Evolutionary conservation across 2,113 vertebrate genomes (phyloP), one percentile per base, ranked within the genome.

Genomic region (Campylomormyrus tamandua): DNA sequence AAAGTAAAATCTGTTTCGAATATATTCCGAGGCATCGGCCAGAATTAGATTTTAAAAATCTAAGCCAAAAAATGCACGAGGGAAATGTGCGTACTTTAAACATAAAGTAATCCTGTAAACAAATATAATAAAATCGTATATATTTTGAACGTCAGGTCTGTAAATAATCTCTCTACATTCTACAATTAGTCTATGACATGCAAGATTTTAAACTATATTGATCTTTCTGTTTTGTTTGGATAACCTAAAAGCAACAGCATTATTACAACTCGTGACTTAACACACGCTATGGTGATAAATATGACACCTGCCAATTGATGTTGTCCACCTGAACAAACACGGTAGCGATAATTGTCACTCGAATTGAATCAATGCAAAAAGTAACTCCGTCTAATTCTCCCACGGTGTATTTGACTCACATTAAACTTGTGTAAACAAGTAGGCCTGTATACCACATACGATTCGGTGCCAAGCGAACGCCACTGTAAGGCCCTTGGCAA

Each of bases 291-390:
- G 56, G 62, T 77, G 62, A 74, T 74, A 31, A 50, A 66, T 66
- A 62, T 48, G 31, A 77, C 27, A 21, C 45, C 21, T 62, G 87
- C 39, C 35, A 66, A 77, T 89, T 49, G 88, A 31, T 15, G 39
- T 77, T 74, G 83, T 50, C 91, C 92, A 92, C 83, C 91, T 90
- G 92, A 92, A 91, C 93, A 94, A 89, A 93, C 92, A 92, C 90
- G 89, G 91, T 48, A 83, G 80, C 80, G 88, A 93, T 94, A 94
- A 95, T 95, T 94, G 94, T 90, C 92, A 90, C 56, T 90, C 89
- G 90, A 91, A 39, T 90, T 90, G 88, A 91, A 74, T 88, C 48
- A 83, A 90, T 83, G 90, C 92, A 93, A 93, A 90, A 87, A 58
- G 50, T 90, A 91, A 91, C 92, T 86, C 74, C 35, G 89, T 91